Evolutionary conservation across 2,888 invertebrate species (phyloP).

Genomic region (Thymelicus acteon): DNA sequence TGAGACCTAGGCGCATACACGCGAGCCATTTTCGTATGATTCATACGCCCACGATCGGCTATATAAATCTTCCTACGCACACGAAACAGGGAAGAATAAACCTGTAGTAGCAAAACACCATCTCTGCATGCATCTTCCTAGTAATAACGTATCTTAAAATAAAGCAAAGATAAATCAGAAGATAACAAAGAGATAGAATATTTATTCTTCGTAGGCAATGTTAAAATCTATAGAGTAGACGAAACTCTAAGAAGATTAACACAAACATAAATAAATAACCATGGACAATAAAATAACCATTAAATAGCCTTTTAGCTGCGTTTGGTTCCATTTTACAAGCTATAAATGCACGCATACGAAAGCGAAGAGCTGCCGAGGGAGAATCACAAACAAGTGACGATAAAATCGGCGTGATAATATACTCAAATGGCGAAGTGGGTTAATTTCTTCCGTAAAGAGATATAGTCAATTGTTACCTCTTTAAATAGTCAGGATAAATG

Average conservation of each 20-base stretch:
- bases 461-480: constrained; percentile 34
- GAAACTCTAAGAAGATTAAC: background rate
- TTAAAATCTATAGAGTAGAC: constrained; percentile 8
- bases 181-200: background rate
- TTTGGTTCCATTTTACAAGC: constrained; percentile 43
- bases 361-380: constrained; percentile 38
- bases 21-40: constrained; percentile 18
- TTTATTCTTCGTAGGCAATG: background rate
- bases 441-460: constrained; percentile 41
- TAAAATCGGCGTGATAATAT: constrained; percentile 39
- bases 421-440: constrained; percentile 38
- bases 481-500: constrained; percentile 32
- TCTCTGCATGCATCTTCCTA: background rate
- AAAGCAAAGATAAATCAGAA: constrained; percentile 2
- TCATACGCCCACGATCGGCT: constrained; percentile 21
- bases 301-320: constrained; percentile 35
- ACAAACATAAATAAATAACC: constrained; percentile 17
- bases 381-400: constrained; percentile 39
- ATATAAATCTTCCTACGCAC: constrained; percentile 21
- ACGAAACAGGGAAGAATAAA: constrained; percentile 8
- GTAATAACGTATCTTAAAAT: background rate
- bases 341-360: constrained; percentile 47
- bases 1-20: constrained; percentile 6
- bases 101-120: background rate
- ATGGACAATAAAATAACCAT: constrained; percentile 29